Base-by-base conservation (phyloP, 1,140 invertebrate genomes). In the Drosophila kanapiae region DNA sequence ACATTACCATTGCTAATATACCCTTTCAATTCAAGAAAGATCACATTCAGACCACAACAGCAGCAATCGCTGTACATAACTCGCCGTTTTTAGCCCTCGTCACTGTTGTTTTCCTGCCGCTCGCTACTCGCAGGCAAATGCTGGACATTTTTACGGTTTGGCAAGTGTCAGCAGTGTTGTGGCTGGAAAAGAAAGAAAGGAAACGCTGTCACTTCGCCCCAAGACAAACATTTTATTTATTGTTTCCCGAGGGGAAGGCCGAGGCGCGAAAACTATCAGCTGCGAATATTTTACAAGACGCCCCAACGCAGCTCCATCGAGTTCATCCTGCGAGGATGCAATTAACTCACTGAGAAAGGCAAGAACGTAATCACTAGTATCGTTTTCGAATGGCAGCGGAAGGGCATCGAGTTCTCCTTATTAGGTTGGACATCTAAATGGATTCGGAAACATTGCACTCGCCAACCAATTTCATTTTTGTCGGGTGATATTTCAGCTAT, bases 71-170 rank as follows among this genome's bases (percentile, higher is more conserved):
- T 69, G 67, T 68, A 80, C 78, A 88, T 78, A 74, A 75, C 80
- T 77, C 65, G 59, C 59, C 37, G 59, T 72, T 83, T 79, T 81
- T 84, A 62, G 62, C 68, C 80, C 57, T 67, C 72, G 64, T 75
- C 78, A 80, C 70, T 63, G 59, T 49, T 58, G 53, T 78, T 63
- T 79, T 79, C 56, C 51, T 70, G 62, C 49, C 57, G 27, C 33
- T 61, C 51, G 69, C 78, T 71, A 53, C 42, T 65, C 54, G 51
- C 65, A 80, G 80, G 80, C 77, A 84, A 87, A 88, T 84, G 77
- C 54, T 84, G 85, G 77, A 84, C 84, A 88, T 87, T 88, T 87
- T 88, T 88, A 87, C 77, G 77, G 84, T 77, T 88, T 88, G 84
- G 80, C 77, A 84, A 90, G 82, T 90, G 84, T 88, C 83, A 88